Percentiles rank a stretch among this genome's conserved stretches.
These are phyloP conservation scores for Pandemis cinnamomeana DNA, from an alignment of 2,888 invertebrate genomes.

Conservation along the genomic window DNA sequence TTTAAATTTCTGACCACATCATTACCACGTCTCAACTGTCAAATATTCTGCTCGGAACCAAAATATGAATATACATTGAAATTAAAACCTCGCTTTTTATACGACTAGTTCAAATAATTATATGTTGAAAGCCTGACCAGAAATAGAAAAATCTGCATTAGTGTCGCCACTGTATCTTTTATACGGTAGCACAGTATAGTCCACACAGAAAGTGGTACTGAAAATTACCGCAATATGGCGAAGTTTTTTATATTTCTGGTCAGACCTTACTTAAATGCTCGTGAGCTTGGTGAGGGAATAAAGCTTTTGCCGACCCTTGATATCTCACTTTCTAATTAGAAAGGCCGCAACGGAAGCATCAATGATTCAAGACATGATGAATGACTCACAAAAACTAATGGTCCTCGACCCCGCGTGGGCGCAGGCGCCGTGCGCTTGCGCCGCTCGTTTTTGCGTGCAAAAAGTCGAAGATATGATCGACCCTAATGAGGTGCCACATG, in stretches of 20 bases:
- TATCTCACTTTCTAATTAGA: slow-evolving; percentile 36
- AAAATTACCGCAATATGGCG: too few relatives aligned
- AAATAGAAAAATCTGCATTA: too few relatives aligned
- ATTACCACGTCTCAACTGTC: too few relatives aligned
- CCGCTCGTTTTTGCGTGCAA: slow-evolving; percentile 33
- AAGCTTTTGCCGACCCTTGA: slow-evolving; percentile 8
- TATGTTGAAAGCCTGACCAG: neutral
- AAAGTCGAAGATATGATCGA: neutral
- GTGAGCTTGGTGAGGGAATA: too few relatives aligned
- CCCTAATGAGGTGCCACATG: neutral
- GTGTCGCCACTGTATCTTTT: too few relatives aligned
- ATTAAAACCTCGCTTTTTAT: neutral
- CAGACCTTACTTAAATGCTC: too few relatives aligned
- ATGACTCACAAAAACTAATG: slow-evolving; percentile 24
- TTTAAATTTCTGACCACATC: neutral
- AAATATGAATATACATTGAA: neutral
- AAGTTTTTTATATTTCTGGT: too few relatives aligned
- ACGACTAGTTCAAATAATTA: neutral
- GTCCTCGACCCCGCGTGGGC: slow-evolving; percentile 8
- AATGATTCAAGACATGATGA: slow-evolving; percentile 25
- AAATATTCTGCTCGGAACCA: neutral
- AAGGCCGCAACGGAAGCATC: slow-evolving; percentile 25
- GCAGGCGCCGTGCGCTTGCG: slow-evolving; percentile 34
- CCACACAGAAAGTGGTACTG: too few relatives aligned
- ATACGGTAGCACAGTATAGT: too few relatives aligned